These are phyloP conservation scores for Pogonomyrmex californicus DNA, from an alignment of 1,140 invertebrate genomes.

Conservation along the genomic window DNA sequence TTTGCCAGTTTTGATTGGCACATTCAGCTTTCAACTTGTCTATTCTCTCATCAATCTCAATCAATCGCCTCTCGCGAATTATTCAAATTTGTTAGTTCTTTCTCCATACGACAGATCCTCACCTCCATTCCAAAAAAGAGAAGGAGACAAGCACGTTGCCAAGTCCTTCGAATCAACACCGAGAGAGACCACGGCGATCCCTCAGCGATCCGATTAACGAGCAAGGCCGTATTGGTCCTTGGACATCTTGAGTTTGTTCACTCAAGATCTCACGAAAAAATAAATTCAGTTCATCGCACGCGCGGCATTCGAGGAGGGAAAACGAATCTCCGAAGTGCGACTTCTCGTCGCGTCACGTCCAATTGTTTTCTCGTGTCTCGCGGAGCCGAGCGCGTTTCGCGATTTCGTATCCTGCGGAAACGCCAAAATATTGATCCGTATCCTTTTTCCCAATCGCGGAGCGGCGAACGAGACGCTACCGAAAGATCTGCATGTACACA, in stretches of 20 bases:
- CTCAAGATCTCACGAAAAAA: conserved; percentile 58
- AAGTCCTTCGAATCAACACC: conserved; percentile 51
- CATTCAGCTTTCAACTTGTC: too few species aligned
- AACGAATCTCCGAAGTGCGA: not conserved
- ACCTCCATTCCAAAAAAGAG: conserved; percentile 72
- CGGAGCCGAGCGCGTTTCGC: not conserved
- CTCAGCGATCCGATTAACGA: conserved; percentile 45
- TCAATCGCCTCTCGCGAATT: too few species aligned
- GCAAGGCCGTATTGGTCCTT: conserved; percentile 34
- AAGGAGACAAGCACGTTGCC: not conserved
- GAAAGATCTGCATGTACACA: not conserved
- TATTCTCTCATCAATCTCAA: too few species aligned
- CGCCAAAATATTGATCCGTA: not conserved
- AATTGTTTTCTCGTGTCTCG: too few species aligned
- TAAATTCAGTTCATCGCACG: not conserved
- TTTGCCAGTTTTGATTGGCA: too few species aligned
- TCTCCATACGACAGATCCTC: conserved; percentile 15
- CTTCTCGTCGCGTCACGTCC: not conserved
- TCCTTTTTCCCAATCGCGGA: not conserved
- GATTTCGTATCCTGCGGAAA: not conserved
- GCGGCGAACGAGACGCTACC: not conserved
- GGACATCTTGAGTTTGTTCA: conserved; percentile 44
- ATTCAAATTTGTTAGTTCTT: too few species aligned
- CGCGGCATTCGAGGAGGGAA: not conserved
- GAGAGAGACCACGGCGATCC: conserved; percentile 9